Percentiles rank a stretch among this genome's conserved stretches.
phyloP scores from a whole-genome alignment of 2,797 vertebrate species.

The Vireo griseus region DNA sequence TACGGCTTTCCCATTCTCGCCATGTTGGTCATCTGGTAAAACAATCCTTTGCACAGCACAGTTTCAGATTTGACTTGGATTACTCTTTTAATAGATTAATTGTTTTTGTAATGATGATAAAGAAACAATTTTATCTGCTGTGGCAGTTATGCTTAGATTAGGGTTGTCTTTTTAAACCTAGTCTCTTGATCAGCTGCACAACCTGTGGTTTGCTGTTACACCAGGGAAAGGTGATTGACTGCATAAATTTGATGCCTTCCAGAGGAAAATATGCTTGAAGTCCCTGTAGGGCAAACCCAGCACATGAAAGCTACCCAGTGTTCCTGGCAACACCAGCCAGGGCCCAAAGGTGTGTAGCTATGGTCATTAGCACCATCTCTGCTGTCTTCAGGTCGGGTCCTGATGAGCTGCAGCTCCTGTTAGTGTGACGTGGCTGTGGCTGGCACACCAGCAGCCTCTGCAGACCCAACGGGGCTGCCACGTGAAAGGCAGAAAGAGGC shows the following conservation, averaged over 20 bases:
- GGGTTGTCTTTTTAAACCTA: background rate
- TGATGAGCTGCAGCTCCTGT: background rate
- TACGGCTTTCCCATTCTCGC: background rate
- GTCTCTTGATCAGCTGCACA: background rate
- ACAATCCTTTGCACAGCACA: background rate
- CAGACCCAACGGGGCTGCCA: background rate
- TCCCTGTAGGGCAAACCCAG: background rate
- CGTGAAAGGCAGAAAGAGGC: background rate
- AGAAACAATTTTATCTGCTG: background rate
- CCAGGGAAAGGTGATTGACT: background rate
- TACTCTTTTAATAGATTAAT: background rate
- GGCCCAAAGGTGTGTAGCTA: background rate
- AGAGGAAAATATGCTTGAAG: background rate
- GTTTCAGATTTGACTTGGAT: background rate
- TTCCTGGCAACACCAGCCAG: background rate
- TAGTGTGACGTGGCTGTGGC: accelerated
- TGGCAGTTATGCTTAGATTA: background rate
- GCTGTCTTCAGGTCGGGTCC: background rate
- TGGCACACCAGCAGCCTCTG: background rate
- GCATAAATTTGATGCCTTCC: background rate
- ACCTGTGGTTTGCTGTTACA: background rate
- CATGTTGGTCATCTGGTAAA: background rate
- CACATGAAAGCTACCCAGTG: accelerated
- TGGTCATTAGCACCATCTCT: background rate
- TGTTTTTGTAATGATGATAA: background rate